phyloP scores from a whole-genome alignment of 1,140 invertebrate genomes.

The Uloborus diversus region DNA sequence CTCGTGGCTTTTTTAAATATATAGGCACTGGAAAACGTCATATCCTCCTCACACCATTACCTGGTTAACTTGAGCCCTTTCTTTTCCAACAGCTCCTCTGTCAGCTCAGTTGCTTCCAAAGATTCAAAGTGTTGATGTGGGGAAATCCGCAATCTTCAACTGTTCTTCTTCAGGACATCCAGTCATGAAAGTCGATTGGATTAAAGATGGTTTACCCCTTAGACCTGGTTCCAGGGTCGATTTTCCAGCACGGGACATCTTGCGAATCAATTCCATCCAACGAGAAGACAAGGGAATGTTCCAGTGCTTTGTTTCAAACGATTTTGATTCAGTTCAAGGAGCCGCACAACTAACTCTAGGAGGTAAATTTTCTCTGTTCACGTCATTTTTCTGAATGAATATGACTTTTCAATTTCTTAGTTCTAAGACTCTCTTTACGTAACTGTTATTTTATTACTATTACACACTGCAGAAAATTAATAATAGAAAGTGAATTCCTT shows the following conservation, averaged over 20 bases:
- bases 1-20: too few relatives aligned
- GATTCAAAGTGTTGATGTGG: conserved; percentile 75
- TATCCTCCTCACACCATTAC: too few relatives aligned
- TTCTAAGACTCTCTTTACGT: too few relatives aligned
- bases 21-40: too few relatives aligned
- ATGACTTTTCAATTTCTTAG: too few relatives aligned
- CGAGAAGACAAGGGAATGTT: conserved; percentile 67
- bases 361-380: too few relatives aligned
- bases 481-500: too few relatives aligned
- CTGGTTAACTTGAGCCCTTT: too few relatives aligned
- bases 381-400: too few relatives aligned
- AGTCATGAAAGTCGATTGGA: conserved; percentile 80
- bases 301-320: conserved; percentile 66
- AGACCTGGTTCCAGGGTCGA: conserved; percentile 64
- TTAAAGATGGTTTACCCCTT: conserved; percentile 52
- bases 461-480: too few relatives aligned
- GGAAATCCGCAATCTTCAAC: conserved; percentile 81
- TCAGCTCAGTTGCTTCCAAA: conserved; percentile 73
- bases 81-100: conserved; percentile 74
- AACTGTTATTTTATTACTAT: too few relatives aligned
- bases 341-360: conserved; percentile 65
- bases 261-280: conserved; percentile 62
- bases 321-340: conserved; percentile 63
- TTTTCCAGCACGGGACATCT: conserved; percentile 36
- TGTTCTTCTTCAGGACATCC: conserved; percentile 87